Conservation (phyloP, 2,797 vertebrate species). For the Microctenopoma stevenorrisi region DNA sequence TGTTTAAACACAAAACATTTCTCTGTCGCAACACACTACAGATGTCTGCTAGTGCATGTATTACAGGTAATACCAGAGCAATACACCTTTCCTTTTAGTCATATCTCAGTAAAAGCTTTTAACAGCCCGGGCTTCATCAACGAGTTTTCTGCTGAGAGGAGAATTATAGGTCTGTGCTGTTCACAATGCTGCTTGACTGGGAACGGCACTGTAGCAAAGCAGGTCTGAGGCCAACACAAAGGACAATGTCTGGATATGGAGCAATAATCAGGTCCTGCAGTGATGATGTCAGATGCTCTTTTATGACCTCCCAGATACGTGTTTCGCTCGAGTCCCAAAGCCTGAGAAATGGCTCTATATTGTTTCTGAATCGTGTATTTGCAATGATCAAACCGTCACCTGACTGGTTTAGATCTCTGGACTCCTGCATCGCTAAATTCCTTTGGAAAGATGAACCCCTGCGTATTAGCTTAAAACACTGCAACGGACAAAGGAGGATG, state of each 20-base stretch:
- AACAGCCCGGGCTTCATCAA: conserved; percentile 1
- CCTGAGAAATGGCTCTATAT: too few relatives aligned
- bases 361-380: too few relatives aligned
- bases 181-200: not conserved
- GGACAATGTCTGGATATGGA: conserved; percentile 5
- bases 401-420: too few relatives aligned
- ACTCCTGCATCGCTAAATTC: too few relatives aligned
- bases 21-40: not conserved
- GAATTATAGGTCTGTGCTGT: conserved; percentile 18
- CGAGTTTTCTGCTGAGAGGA: conserved; percentile 21
- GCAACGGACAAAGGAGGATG: too few relatives aligned
- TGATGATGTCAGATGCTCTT: too few relatives aligned
- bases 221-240: conserved; percentile 4
- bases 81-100: conserved; percentile 9
- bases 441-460: too few relatives aligned
- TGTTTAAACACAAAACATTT: too few relatives aligned
- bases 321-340: too few relatives aligned
- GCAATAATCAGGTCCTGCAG: not conserved
- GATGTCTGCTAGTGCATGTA: not conserved
- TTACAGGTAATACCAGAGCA: conserved; percentile 26
- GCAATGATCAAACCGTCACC: too few relatives aligned
- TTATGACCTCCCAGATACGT: too few relatives aligned
- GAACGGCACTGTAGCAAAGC: conserved; percentile 3
- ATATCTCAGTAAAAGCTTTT: conserved; percentile 14
- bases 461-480: too few relatives aligned